Base-by-base conservation (phyloP, 2,888 invertebrate species). In the Amphipoea lucens region DNA sequence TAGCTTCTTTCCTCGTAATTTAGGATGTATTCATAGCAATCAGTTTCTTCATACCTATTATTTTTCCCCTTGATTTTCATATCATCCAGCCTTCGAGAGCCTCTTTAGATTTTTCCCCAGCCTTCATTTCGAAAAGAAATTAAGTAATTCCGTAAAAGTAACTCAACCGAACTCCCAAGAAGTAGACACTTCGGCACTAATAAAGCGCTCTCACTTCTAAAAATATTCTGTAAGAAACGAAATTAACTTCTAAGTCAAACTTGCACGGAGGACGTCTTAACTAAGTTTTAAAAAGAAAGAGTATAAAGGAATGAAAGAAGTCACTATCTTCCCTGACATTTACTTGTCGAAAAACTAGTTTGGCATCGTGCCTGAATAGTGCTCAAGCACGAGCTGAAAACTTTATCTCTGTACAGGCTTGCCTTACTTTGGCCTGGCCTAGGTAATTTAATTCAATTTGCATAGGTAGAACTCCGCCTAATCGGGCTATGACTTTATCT, bases 331-430 rank as follows among this genome's bases (percentile, higher is more conserved):
- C 66, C 45, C 29, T 78, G 85, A 77, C 85, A 79, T 77, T 76
- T 74, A 48, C 85, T 78, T 68, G 74, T 75, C 78, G 67, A 85
- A 79, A 84, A 85, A 81, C 54, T 87, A 76, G 48, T 51, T 68
- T 84, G 85, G 87, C 87, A 78, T 57, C 51, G 48, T 78, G 88
- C 87, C 87, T 85, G 84, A 78, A 78, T 74, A 74, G 73, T 70
- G 75, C 54, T 78, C 48, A 74, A 63, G 70, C 29, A 78, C 69
- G 65, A 73, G 60, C 62, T 51, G 29, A 42, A 70, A 88, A 85
- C 60, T 80, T 89, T 78, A 79, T 76, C 70, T 76, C 74, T 42
- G 71, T 74, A 76, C 67, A 76, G 62, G 76, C 70, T 74, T 82
- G 48, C 57, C 62, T 57, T 60, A 78, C 70, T 74, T 74, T 36